phyloP scores from a whole-genome alignment of 1,140 invertebrate genomes.

The Antheraea mylitta region DNA sequence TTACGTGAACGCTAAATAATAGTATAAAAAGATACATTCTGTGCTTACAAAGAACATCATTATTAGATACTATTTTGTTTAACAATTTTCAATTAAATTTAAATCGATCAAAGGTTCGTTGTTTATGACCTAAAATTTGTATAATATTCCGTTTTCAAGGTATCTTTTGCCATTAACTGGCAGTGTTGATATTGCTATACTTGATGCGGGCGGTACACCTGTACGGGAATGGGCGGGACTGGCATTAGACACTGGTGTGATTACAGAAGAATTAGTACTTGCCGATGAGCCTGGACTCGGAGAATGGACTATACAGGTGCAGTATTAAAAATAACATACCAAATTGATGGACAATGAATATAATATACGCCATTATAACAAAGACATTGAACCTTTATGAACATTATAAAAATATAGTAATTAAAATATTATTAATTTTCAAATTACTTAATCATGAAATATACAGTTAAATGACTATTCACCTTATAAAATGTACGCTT shows the following conservation, averaged over 20 bases:
- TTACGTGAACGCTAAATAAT: constrained; percentile 10
- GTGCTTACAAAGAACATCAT: background rate
- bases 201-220: constrained; percentile 89
- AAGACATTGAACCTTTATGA: too few species aligned
- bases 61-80: background rate
- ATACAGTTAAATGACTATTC: background rate
- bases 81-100: too few species aligned
- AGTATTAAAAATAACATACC: background rate
- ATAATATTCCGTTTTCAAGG: constrained; percentile 30
- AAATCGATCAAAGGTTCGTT: background rate
- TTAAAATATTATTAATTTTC: too few species aligned
- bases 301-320: constrained; percentile 91
- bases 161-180: constrained; percentile 59
- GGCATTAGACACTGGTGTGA: constrained; percentile 86
- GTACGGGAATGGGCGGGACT: constrained; percentile 89
- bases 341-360: background rate
- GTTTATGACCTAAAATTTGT: background rate
- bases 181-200: constrained; percentile 56
- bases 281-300: constrained; percentile 93
- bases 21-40: background rate
- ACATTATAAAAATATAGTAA: too few species aligned
- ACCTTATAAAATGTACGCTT: background rate
- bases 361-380: too few species aligned
- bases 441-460: too few species aligned
- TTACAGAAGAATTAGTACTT: constrained; percentile 88